Evolutionary conservation across 2,113 vertebrate species (phyloP).

Genomic region (Limnothrissa miodon): DNA sequence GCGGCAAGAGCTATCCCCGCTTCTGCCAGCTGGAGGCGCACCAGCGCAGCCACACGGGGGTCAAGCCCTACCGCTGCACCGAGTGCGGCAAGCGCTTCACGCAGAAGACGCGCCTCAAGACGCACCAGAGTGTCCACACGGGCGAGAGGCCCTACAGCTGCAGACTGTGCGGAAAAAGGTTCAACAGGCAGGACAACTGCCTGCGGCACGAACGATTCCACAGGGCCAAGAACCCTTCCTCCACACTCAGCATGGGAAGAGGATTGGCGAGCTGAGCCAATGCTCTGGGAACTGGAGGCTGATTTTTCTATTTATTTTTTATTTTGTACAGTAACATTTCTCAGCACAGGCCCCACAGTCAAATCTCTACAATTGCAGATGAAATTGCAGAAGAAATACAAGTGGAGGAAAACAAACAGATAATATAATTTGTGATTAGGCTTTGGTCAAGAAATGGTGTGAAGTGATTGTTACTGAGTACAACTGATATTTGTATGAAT

Average conservation of each 20-base stretch:
- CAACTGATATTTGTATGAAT: neutral
- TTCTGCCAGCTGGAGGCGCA: conserved; percentile 54
- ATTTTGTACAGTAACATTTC: neutral
- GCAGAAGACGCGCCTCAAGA: conserved; percentile 59
- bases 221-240: conserved; percentile 22
- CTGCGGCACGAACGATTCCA: conserved; percentile 62
- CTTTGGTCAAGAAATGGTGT: neutral
- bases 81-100: conserved; percentile 65
- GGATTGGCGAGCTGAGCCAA: neutral
- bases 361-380: neutral
- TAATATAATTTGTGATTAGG: neutral
- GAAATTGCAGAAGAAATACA: no score
- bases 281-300: neutral
- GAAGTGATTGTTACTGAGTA: neutral
- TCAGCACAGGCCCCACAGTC: neutral
- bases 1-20: conserved; percentile 50
- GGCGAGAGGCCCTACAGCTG: conserved; percentile 65
- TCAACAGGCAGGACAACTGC: conserved; percentile 64
- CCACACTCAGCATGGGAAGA: neutral
- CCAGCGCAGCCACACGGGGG: conserved; percentile 39
- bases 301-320: neutral
- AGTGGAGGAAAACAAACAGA: neutral
- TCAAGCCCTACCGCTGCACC: conserved; percentile 57
- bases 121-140: conserved; percentile 66
- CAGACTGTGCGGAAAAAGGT: conserved; percentile 61